phyloP scores from a whole-genome alignment of 2,888 invertebrate genomes.

The Lycia hirtaria region DNA sequence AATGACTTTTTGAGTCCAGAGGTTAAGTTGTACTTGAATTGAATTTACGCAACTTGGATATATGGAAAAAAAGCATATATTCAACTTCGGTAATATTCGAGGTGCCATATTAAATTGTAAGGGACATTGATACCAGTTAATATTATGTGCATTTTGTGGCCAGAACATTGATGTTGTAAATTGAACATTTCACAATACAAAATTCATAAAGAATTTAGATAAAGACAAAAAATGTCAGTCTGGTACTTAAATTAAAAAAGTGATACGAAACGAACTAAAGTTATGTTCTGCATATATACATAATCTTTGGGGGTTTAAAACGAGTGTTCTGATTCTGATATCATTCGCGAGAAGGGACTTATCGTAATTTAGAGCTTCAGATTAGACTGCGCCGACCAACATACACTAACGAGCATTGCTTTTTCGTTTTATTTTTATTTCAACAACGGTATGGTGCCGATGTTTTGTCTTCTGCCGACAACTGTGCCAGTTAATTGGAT shows the following conservation, averaged over 20 bases:
- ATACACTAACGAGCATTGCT: slow-evolving; percentile 82
- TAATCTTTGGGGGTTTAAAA: slow-evolving; percentile 76
- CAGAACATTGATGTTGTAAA: slow-evolving; percentile 2
- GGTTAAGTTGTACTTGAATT: slow-evolving; percentile 49
- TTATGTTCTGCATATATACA: slow-evolving; percentile 60
- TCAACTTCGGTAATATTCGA: not conserved
- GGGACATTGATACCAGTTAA: slow-evolving; percentile 3
- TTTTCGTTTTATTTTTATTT: slow-evolving; percentile 78
- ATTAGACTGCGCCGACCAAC: slow-evolving; percentile 78
- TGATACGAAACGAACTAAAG: slow-evolving; percentile 67
- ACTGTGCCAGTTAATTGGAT: slow-evolving; percentile 79
- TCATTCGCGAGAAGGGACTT: slow-evolving; percentile 75
- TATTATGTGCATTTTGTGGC: not conserved
- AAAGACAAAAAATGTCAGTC: slow-evolving; percentile 3
- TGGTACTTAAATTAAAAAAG: slow-evolving; percentile 47
- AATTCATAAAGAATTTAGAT: slow-evolving; percentile 11
- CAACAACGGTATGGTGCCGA: slow-evolving; percentile 73
- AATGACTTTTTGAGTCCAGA: slow-evolving; percentile 52
- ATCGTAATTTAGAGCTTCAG: slow-evolving; percentile 83
- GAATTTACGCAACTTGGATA: slow-evolving; percentile 21
- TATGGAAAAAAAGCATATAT: not conserved
- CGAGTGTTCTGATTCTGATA: slow-evolving; percentile 79
- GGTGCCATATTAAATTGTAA: not conserved
- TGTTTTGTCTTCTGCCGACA: slow-evolving; percentile 77
- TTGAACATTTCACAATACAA: not conserved